phyloP scores from a whole-genome alignment of 2,888 invertebrate genomes.

The Drosophila kanekoi region DNA sequence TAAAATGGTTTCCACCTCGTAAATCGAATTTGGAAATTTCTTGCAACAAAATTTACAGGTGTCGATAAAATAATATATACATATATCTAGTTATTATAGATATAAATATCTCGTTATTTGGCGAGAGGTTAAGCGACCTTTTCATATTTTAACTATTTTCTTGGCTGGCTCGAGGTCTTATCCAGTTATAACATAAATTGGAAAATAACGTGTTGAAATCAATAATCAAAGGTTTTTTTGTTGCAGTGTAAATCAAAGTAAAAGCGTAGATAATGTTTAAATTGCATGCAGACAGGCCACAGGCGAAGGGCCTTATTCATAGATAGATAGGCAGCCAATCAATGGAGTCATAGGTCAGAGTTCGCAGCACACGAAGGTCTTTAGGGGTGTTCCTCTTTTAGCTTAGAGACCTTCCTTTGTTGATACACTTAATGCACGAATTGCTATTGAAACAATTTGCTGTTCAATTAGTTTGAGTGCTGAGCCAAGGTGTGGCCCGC shows the following conservation, averaged over 20 bases:
- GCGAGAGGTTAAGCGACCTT: too few relatives aligned
- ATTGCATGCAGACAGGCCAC: conserved; percentile 30
- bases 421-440: conserved; percentile 68
- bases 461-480: conserved; percentile 75
- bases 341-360: conserved; percentile 60
- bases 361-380: conserved; percentile 45
- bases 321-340: not conserved
- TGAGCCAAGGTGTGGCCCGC: conserved; percentile 52
- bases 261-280: conserved; percentile 49
- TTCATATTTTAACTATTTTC: too few relatives aligned
- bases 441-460: conserved; percentile 71
- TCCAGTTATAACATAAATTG: not conserved
- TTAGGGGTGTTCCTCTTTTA: not conserved
- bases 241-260: conserved; percentile 47
- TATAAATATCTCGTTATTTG: not conserved
- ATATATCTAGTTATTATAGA: not conserved
- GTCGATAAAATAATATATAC: not conserved
- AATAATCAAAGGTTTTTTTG: not conserved
- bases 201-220: not conserved
- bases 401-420: conserved; percentile 37
- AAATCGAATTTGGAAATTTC: too few relatives aligned
- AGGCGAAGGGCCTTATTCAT: not conserved
- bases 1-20: not conserved
- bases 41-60: too few relatives aligned
- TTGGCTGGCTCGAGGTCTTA: too few relatives aligned